Base-by-base conservation (phyloP, 1,140 invertebrate genomes). In the Saccostrea glomerata region DNA sequence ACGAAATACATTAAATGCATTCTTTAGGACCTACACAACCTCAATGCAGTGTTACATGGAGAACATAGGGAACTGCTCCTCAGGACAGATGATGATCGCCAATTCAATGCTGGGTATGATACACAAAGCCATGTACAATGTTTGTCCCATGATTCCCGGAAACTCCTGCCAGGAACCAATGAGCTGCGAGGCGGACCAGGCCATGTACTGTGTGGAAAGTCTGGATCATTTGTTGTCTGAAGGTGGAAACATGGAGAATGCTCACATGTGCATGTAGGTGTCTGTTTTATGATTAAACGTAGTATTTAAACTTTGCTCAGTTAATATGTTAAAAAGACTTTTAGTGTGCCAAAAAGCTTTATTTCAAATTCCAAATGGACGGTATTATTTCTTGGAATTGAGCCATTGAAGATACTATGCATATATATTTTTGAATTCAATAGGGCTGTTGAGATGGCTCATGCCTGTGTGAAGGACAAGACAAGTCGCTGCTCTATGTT, bases 221-320 rank as follows among this genome's bases (percentile, higher is more conserved):
- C 70, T 88, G 7, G 70, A 7, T 6, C 23, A 58, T 7, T 82
- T 63, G 30, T 56, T 73, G n/a, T 17, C 63, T 7, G 70, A 54
- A 5, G n/a, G 13, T 40, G 0, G n/a, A 20, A 36, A 77, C 25
- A 84, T 70, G 63, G n/a, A 85, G 40, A 82, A 54, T 56, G n/a
- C 17, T 25, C 82, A 88, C 13, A 30, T 88, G n/a, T 88, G 87
- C 83, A 17, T 88, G 87, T 88, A 88, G 73, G 87, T 85, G 23
- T 54, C 6, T 17, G 13, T 17, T 60, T 15, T 17, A 17, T 60
- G 58, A 13, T 13, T 6, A 40, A 17, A 47, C 6, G 5, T 30
- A 82, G 23, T 82, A 7, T 47, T 56, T 23, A 0, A 47, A 47
- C 47, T 11, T 47, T 47, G 47, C 47, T 47, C 47, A 47, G 5